Conservation (phyloP, 2,888 invertebrate species). For the Thymelicus lineola region DNA sequence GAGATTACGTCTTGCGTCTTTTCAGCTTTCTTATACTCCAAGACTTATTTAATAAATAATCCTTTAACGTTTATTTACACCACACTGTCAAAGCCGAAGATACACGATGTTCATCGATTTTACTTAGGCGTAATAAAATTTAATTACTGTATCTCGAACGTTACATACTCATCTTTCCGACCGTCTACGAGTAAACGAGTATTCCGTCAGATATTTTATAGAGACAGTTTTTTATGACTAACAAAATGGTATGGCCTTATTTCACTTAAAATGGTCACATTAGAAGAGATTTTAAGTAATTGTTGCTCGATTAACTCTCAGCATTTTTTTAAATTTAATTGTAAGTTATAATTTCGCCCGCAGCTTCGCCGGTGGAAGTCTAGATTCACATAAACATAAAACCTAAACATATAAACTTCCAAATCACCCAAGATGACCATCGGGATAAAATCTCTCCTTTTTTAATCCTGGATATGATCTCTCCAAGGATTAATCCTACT, state of each 20-base stretch:
- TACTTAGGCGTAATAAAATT: slow-evolving; percentile 68
- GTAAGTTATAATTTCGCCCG: too few species aligned
- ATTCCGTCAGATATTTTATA: neutral
- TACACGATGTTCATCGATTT: slow-evolving; percentile 63
- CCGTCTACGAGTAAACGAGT: slow-evolving; percentile 1
- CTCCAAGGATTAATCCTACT: too few species aligned
- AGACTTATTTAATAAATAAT: slow-evolving; percentile 28
- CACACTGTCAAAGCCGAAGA: slow-evolving; percentile 43
- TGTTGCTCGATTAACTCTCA: too few species aligned
- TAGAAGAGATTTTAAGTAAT: too few species aligned
- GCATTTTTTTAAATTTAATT: too few species aligned
- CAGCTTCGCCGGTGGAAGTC: too few species aligned
- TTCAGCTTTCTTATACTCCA: slow-evolving; percentile 22
- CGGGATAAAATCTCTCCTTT: too few species aligned
- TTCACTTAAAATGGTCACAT: neutral
- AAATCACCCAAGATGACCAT: too few species aligned
- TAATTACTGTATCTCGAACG: slow-evolving; percentile 59
- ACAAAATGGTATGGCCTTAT: neutral
- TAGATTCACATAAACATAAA: too few species aligned
- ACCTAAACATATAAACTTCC: too few species aligned
- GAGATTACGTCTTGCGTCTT: slow-evolving; percentile 11
- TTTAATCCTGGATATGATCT: too few species aligned
- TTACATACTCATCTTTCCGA: slow-evolving; percentile 27
- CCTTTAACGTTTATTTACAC: slow-evolving; percentile 33
- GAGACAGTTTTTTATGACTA: neutral